Evolutionary conservation across 2,113 vertebrate species (phyloP), one percentile per base, ranked within the genome.

Genomic region (Phylloscopus trochiloides): DNA sequence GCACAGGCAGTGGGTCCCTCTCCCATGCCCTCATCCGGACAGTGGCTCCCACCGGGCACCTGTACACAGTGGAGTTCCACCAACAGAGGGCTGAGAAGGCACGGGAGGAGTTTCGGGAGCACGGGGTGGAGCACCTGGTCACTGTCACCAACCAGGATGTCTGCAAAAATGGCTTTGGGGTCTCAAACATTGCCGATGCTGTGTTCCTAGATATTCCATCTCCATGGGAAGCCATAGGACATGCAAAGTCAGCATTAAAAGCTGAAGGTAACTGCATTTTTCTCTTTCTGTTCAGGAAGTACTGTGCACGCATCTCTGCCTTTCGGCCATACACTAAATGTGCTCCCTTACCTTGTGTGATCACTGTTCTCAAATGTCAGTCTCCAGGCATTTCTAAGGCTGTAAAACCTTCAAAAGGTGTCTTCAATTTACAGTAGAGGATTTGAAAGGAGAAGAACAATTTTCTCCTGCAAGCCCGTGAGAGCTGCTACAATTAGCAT

Each of bases 21-120:
- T 99, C 99, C 66, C 99, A 99, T 0, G 99, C 99, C 78, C 98
- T 99, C 94, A 98, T 99, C 91, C 98, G 99, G 52, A 99, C 98
- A 36, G 98, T 99, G 16, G 99, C 99, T 38, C 99, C 99, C 67
- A 99, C 98, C 0, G 99, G 99, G 17, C 99, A 99, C 97, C 98
- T 99, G 29, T 98, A 99, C 97, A 99, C 99, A 0, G 99, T 99
- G 78, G 99, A 99, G 98, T 99, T 99, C 95, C 99, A 99, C 96
- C 98, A 99, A 81, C 99, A 99, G 97, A 98, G 99, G 14, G 99
- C 99, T 0, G 98, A 99, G 96, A 99, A 99, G 95, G 99, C 98
- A 0, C 92, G 71, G 6, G 98, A 99, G 97, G 99, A 99, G 97
- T 99, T 99, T 96, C 93, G 50, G 51, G 98, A 99, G 96, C 99